phyloP scores from a whole-genome alignment of 2,888 invertebrate species.

The Mycalesis mineus region DNA sequence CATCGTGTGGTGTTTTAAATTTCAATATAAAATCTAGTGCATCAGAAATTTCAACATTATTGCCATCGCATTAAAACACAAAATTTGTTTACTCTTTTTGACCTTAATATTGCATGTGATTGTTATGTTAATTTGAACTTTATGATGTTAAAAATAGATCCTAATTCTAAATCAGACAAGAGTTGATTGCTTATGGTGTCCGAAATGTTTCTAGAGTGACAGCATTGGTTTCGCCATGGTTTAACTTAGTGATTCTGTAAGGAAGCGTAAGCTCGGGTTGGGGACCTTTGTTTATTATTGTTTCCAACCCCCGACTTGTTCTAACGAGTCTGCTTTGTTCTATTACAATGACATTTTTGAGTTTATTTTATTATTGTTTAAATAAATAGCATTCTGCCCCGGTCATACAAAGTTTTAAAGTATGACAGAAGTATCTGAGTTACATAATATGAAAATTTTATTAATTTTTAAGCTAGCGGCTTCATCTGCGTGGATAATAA shows the following conservation, averaged over 20 bases:
- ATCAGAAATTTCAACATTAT: no score
- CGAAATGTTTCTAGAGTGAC: constrained; percentile 48
- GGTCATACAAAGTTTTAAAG: no score
- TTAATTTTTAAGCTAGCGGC: no score
- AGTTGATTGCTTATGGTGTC: constrained; percentile 44
- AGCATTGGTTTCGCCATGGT: constrained; percentile 51
- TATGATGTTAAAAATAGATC: constrained; percentile 24
- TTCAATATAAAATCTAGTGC: no score
- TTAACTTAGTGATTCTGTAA: constrained; percentile 56
- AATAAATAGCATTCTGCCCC: no score
- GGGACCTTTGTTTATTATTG: constrained; percentile 38
- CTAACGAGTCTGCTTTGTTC: constrained; percentile 12
- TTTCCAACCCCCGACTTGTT: constrained; percentile 20
- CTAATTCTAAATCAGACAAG: no score
- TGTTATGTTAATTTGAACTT: constrained; percentile 23
- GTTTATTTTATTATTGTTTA: background rate
- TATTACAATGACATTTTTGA: background rate
- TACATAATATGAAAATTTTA: no score
- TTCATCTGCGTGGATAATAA: no score
- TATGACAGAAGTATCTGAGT: no score
- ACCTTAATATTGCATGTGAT: background rate
- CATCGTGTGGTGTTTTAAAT: no score
- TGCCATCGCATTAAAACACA: no score
- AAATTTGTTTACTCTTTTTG: no score
- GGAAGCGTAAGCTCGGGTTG: constrained; percentile 39